Conservation (phyloP, 1,140 invertebrate species). For the Brachionus sp. region DNA sequence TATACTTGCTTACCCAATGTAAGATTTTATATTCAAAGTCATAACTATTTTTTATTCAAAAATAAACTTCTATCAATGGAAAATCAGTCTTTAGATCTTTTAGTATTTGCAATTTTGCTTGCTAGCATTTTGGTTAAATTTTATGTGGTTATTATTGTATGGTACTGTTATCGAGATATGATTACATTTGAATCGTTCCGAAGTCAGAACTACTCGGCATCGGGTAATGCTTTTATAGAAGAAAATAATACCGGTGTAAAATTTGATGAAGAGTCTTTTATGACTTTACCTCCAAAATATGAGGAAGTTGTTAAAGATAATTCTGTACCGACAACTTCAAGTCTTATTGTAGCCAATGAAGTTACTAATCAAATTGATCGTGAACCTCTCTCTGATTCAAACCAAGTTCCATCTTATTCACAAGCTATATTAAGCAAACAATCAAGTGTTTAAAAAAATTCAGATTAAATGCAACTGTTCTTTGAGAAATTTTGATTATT, state of each 20-base stretch:
- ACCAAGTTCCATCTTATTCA: constrained; percentile 16
- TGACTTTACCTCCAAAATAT: constrained; percentile 30
- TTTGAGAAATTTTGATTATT: neutral
- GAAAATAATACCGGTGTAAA: constrained; percentile 24
- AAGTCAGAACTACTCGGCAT: neutral
- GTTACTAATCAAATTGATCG: neutral
- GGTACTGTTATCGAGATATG: constrained; percentile 24
- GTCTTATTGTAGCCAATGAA: neutral
- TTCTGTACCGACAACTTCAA: neutral
- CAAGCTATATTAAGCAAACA: neutral
- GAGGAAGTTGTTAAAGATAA: constrained; percentile 15
- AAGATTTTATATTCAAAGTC: neutral
- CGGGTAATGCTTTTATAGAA: neutral
- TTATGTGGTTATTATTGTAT: constrained; percentile 15
- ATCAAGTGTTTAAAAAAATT: neutral
- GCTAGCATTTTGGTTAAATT: constrained; percentile 30
- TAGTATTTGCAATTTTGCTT: constrained; percentile 12
- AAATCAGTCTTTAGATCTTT: constrained; percentile 19
- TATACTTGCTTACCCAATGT: constrained; percentile 28
- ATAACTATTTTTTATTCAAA: neutral
- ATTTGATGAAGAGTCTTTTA: constrained; percentile 21
- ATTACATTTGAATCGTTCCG: constrained; percentile 21
- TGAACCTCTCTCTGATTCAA: neutral
- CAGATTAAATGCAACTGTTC: neutral
- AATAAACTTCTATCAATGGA: neutral